Evolutionary conservation across 35 echinoderm and acorn worm genomes (phyloP), one percentile per base, ranked within the genome.

Genomic region (Holothuria glaberrima): DNA sequence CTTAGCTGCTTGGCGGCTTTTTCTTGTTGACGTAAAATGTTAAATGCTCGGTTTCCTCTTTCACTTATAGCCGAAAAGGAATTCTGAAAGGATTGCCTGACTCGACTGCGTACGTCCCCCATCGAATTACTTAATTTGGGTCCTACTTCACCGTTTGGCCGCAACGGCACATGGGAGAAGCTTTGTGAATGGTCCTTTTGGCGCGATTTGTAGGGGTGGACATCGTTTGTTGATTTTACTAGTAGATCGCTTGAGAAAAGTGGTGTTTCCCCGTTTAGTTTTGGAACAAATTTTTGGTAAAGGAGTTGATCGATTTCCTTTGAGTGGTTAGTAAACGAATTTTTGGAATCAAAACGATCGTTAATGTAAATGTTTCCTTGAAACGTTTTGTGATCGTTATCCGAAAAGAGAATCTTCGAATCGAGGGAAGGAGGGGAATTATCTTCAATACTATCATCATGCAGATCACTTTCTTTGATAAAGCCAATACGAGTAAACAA

Each of bases 1-100:
- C 93, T 94, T 21, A 99, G 89, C 78, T 99, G 97, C 32, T 93
- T 95, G 28, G 93, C 97, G n/a, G 97, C 97, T 89, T 99, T 99
- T 68, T 94, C 93, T 63, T 95, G 93, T 58, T 95, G 89, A 68
- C 77, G 86, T 16, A 99, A 61, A 7, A 93, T 61, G 44, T 90
- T 91, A 34, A 94, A 82, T 10, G 94, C 93, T 80, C 92, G 92
- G 48, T 79, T 99, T 16, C 97, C 90, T 36, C 88, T 78, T 28
- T 91, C 97, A 59, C 90, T 93, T 22, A 93, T 90, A 9, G 91
- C 91, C 4, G 93, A 89, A 65, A 99, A 95, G 3, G 96, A 98
- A 71, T 85, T 88, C 77, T 90, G 91, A 31, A 98, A 92, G 18
- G 95, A 97, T 32, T 91, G 69, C 66, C 95, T 80, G 24, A 96